These are phyloP conservation scores for Bagarius yarrelli DNA, from an alignment of 2,113 vertebrate species.

Conservation along the genomic window DNA sequence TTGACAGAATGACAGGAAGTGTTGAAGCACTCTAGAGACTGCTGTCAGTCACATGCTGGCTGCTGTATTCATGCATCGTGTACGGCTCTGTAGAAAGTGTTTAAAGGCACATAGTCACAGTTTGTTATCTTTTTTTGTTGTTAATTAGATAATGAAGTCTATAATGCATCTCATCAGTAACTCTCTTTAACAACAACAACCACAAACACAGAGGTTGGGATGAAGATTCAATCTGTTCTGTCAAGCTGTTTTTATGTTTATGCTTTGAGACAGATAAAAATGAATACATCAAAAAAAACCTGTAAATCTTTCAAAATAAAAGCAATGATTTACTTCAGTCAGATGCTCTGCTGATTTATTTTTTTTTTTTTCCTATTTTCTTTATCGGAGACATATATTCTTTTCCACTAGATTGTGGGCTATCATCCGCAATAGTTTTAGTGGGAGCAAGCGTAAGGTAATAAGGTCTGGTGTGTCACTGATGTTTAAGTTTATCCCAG, in stretches of 20 bases:
- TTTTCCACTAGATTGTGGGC: too few relatives aligned
- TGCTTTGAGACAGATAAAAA: slow-evolving; percentile 7
- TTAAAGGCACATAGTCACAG: not conserved
- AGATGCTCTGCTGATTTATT: too few relatives aligned
- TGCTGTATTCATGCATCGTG: slow-evolving; percentile 7
- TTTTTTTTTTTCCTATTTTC: too few relatives aligned
- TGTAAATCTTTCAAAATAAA: slow-evolving; percentile 1
- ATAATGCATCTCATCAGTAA: not conserved
- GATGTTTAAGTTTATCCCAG: too few relatives aligned
- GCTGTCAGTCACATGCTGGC: slow-evolving; percentile 26
- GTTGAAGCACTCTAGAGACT: slow-evolving; percentile 36
- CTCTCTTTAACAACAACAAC: not conserved
- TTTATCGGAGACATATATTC: too few relatives aligned
- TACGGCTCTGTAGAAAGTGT: not conserved
- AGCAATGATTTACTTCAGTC: not conserved
- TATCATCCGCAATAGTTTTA: too few relatives aligned
- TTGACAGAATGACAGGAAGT: slow-evolving; percentile 41
- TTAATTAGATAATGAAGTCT: not conserved
- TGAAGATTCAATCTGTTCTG: slow-evolving; percentile 1
- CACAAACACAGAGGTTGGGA: not conserved
- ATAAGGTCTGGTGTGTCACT: too few relatives aligned
- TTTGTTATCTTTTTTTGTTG: not conserved
- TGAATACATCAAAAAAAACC: not conserved
- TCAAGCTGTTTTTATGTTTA: slow-evolving; percentile 9
- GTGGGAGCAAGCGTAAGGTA: too few relatives aligned